Percentiles rank a stretch among this genome's conserved stretches.
Evolutionary conservation across 1,140 invertebrate genomes (phyloP).

Genomic region (honey bee (Apis mellifera)): DNA sequence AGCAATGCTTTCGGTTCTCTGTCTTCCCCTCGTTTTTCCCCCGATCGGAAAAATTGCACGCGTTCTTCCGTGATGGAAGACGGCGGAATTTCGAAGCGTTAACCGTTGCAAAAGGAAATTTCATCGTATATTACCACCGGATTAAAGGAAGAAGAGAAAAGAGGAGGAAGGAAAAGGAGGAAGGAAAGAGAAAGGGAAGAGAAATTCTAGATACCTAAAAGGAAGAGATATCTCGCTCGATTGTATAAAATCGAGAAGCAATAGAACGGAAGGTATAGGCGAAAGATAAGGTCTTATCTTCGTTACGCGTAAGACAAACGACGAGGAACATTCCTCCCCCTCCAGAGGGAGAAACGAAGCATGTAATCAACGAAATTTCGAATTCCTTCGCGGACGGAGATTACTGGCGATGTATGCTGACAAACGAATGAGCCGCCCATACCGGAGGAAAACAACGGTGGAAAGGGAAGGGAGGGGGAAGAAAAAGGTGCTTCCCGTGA

Average conservation of each 20-base stretch:
- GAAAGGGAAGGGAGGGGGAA: too few relatives aligned
- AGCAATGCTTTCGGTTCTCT: neutral
- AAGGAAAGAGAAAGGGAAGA: neutral
- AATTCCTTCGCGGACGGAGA: slow-evolving; percentile 16
- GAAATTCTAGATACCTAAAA: too few relatives aligned
- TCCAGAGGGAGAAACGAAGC: neutral
- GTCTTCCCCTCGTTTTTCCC: slow-evolving; percentile 32
- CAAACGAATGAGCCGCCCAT: slow-evolving; percentile 9
- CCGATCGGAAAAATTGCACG: slow-evolving; percentile 29
- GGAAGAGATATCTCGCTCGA: neutral
- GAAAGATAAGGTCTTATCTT: neutral
- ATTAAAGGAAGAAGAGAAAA: too few relatives aligned
- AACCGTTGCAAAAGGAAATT: neutral
- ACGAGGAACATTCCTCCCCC: too few relatives aligned
- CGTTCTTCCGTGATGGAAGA: slow-evolving; percentile 15
- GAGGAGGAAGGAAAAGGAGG: too few relatives aligned
- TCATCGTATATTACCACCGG: too few relatives aligned
- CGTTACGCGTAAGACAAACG: neutral
- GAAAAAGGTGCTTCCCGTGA: neutral
- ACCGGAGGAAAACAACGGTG: neutral
- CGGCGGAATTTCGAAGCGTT: neutral
- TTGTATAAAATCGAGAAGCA: neutral
- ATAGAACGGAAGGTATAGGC: neutral
- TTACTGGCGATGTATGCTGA: slow-evolving; percentile 10
- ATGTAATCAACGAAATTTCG: slow-evolving; percentile 26